These are phyloP conservation scores for Sigmodon hispidus DNA, from an alignment of 2,113 vertebrate genomes.

Conservation along the genomic window DNA sequence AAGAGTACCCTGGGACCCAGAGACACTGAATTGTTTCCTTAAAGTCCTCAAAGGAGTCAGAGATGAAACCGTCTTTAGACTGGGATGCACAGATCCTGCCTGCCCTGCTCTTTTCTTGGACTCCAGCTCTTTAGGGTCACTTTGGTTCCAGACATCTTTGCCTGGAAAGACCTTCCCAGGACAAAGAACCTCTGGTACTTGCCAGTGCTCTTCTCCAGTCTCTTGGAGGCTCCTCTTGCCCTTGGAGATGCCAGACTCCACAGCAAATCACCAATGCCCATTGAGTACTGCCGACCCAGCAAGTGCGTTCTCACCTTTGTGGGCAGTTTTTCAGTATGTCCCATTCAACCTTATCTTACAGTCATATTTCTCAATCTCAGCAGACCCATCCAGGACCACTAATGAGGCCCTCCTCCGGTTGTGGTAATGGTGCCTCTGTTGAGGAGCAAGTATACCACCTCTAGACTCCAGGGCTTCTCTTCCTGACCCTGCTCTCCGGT, in stretches of 20 bases:
- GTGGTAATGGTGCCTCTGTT: neutral
- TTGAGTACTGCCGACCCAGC: neutral
- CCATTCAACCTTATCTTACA: neutral
- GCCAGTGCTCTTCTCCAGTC: neutral
- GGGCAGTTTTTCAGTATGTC: neutral
- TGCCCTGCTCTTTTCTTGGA: neutral
- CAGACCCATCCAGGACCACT: neutral
- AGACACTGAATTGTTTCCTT: neutral
- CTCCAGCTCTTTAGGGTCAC: neutral
- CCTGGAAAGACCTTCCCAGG: neutral
- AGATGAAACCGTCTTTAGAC: neutral
- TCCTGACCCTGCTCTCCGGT: conserved; percentile 47
- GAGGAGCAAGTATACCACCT: neutral
- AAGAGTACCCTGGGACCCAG: neutral
- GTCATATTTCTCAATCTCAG: conserved; percentile 28
- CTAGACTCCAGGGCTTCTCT: neutral
- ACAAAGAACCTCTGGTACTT: neutral
- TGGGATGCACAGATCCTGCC: too few species aligned
- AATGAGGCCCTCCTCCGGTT: neutral
- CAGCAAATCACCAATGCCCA: neutral
- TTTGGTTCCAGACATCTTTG: neutral
- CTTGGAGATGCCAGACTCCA: neutral
- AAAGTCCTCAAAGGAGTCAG: neutral
- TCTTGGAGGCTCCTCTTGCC: neutral
- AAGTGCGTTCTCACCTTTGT: neutral